phyloP scores from a whole-genome alignment of 2,888 invertebrate species.

The Drosophila fungiperda region DNA sequence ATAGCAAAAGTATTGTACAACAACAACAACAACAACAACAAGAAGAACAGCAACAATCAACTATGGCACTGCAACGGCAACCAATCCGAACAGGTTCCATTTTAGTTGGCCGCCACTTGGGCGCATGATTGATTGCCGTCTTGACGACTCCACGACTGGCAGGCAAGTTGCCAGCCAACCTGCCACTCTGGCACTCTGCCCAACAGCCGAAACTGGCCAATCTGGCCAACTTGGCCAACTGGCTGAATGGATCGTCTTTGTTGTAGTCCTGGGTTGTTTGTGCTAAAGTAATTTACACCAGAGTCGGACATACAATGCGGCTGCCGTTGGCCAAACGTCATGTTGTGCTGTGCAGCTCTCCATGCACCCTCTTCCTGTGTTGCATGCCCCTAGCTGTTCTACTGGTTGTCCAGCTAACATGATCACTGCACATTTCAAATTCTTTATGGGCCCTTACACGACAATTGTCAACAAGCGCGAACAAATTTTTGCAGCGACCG shows the following conservation, averaged over 20 bases:
- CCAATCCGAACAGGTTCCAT: conserved; percentile 75
- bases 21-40: conserved; percentile 7
- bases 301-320: conserved; percentile 46
- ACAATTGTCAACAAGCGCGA: conserved; percentile 79
- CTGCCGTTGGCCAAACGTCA: conserved; percentile 65
- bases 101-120: conserved; percentile 63
- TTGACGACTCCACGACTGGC: conserved; percentile 74
- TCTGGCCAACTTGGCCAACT: conserved; percentile 44
- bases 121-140: conserved; percentile 81
- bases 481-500: conserved; percentile 72
- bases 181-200: conserved; percentile 19
- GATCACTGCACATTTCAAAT: conserved; percentile 71
- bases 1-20: conserved; percentile 50
- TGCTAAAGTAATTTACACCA: conserved; percentile 64
- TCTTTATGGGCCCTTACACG: conserved; percentile 75
- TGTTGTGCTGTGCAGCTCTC: conserved; percentile 54
- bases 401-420: conserved; percentile 49
- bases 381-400: neutral
- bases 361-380: conserved; percentile 6
- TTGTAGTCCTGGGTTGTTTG: conserved; percentile 25
- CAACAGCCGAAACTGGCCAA: conserved; percentile 23
- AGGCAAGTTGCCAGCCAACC: conserved; percentile 39
- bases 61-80: conserved; percentile 40
- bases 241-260: conserved; percentile 52
- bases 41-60: conserved; percentile 19